Evolutionary conservation across 2,797 vertebrate species (phyloP).

Genomic region (Anomalospiza imberbis): DNA sequence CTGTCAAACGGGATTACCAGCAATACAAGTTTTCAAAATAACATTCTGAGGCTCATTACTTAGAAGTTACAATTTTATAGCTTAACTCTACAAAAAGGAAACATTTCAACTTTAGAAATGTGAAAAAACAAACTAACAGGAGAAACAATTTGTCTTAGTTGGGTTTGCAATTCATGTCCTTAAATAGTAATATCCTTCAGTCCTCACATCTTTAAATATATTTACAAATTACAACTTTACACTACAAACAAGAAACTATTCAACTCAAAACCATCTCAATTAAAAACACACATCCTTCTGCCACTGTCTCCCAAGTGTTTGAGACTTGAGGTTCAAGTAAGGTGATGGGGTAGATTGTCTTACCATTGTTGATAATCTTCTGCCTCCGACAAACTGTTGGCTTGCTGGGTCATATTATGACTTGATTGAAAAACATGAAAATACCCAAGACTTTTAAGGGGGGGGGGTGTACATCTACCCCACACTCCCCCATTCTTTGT

Average conservation of each 20-base stretch:
- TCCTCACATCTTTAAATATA: neutral
- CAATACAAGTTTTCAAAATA: no score
- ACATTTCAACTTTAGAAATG: neutral
- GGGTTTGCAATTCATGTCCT: neutral
- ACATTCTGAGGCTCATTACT: neutral
- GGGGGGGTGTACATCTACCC: neutral
- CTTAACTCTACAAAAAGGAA: neutral
- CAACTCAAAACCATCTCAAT: neutral
- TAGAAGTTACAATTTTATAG: neutral
- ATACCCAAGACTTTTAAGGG: neutral
- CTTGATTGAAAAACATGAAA: neutral
- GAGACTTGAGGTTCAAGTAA: neutral
- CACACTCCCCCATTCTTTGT: neutral
- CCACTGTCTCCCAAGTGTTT: neutral
- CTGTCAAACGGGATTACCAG: neutral
- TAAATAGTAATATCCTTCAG: no score
- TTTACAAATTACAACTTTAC: neutral
- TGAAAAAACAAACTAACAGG: no score
- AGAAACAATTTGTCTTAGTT: neutral
- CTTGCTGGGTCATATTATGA: neutral
- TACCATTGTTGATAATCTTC: neutral
- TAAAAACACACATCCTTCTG: neutral
- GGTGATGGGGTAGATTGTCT: neutral
- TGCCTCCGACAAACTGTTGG: neutral
- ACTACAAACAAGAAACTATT: neutral